phyloP scores from a whole-genome alignment of 2,797 vertebrate species.

The Rhyacichthys aspro region DNA sequence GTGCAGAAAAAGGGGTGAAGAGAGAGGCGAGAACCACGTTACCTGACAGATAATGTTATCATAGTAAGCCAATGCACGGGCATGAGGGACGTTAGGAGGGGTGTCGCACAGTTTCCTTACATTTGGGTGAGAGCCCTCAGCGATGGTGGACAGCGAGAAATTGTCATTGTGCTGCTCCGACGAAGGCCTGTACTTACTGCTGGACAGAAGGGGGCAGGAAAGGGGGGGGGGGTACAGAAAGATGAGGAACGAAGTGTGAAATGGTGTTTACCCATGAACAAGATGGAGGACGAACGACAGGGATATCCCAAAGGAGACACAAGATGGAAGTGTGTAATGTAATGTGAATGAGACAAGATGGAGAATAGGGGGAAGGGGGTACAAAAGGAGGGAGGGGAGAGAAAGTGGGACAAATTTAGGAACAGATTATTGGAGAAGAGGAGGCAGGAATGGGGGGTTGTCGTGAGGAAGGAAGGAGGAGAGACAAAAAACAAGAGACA shows the following conservation, averaged over 20 bases:
- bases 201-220: conserved; percentile 36
- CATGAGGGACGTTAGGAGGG: conserved; percentile 87
- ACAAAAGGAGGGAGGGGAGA: not conserved
- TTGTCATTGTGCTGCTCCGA: conserved; percentile 99
- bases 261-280: not conserved
- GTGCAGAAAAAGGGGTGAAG: conserved; percentile 70
- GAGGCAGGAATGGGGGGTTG: conserved; percentile 12
- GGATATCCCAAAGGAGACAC: too few species aligned
- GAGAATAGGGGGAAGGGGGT: conserved; percentile 6
- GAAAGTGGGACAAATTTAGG: conserved; percentile 31
- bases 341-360: too few species aligned
- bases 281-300: too few species aligned
- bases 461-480: conserved; percentile 1
- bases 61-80: conserved; percentile 91
- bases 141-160: conserved; percentile 99
- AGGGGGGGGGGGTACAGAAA: not conserved
- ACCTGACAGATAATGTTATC: conserved; percentile 94
- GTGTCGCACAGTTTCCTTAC: conserved; percentile 92
- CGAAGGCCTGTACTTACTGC: conserved; percentile 93
- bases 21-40: conserved; percentile 86
- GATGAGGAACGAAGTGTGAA: conserved; percentile 2
- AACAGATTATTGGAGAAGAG: conserved; percentile 27
- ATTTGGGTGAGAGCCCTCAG: conserved; percentile 98
- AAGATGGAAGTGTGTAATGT: too few species aligned
- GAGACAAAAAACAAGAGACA: conserved; percentile 55